Evolutionary conservation across 2,888 invertebrate genomes (phyloP), one percentile per base, ranked within the genome.

Genomic region (Homarus gammarus): DNA sequence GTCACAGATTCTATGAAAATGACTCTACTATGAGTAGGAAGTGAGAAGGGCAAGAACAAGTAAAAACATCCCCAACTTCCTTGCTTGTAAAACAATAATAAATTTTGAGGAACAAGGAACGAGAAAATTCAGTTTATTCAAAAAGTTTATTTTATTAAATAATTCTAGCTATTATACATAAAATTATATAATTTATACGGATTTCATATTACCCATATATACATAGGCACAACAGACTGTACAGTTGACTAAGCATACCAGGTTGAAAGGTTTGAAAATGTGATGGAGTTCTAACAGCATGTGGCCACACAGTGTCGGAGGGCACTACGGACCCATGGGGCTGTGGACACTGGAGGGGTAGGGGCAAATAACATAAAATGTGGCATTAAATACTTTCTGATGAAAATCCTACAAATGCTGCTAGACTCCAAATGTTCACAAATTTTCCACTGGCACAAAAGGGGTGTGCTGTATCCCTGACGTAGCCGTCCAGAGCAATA

Each of bases 191-290:
- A 89, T 89, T 89, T 89, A 84, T 75, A 87, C 82, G 87, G 87
- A 87, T 87, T 87, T 87, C 82, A 87, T 84, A 89, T 89, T 89
- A 89, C 84, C 89, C 89, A 90, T 90, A 90, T 90, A 90, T 90
- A 90, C 90, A 90, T 90, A 90, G 90, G 90, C 90, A 90, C 90
- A 87, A 90, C 90, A 90, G 90, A 90, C 90, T 90, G 90, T 90
- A 90, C 90, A 90, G 77, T 79, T 90, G 90, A 90, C 90, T 90
- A 84, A 90, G 87, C 73, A 90, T 90, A 87, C 81, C 81, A 83
- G 82, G 87, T 87, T 82, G 87, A 81, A 82, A 87, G 87, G 87
- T 75, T 75, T 77, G 77, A 82, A 87, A 87, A 87, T 82, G 87
- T 87, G 87, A 81, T 87, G 64, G 73, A 87, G 72, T 87, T 49